Evolutionary conservation across 35 echinoderm and acorn worm species (phyloP).

Genomic region (Apostichopus japonicus): DNA sequence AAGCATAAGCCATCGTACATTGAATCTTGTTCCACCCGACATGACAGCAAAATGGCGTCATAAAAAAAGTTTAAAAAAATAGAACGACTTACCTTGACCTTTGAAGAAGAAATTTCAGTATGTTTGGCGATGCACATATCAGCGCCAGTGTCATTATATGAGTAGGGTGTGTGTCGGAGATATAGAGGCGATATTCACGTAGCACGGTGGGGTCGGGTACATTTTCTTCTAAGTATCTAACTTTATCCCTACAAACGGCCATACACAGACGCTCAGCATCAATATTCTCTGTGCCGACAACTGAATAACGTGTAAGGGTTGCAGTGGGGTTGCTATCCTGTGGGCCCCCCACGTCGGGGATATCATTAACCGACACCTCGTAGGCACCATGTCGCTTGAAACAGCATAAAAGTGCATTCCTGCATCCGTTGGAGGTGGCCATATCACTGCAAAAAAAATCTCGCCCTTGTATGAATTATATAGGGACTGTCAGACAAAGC

Average conservation of each 20-base stretch:
- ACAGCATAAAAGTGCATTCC: background rate
- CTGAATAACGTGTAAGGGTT: background rate
- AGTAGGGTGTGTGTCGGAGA: conserved; percentile 13
- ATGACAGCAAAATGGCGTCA: background rate
- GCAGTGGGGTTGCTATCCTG: background rate
- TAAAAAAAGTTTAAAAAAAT: too few relatives aligned
- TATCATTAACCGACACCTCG: background rate
- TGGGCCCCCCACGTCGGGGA: background rate
- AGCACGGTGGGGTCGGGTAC: background rate
- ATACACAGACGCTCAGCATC: conserved; percentile 11
- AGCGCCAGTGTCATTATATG: conserved; percentile 39
- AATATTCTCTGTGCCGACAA: background rate
- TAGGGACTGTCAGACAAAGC: too few relatives aligned
- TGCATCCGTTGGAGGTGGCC: background rate
- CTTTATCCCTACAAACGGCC: conserved; percentile 47
- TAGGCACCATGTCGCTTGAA: background rate
- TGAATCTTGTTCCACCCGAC: too few relatives aligned
- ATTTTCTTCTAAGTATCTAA: conserved; percentile 37
- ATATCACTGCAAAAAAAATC: background rate
- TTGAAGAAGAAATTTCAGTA: conserved; percentile 44
- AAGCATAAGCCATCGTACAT: background rate
- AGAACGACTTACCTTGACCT: conserved; percentile 38
- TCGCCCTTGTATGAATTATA: too few relatives aligned
- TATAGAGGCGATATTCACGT: conserved; percentile 4
- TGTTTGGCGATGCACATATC: conserved; percentile 49